Evolutionary conservation across 1,140 invertebrate species (phyloP).

Genomic region (Homalodisca vitripennis): DNA sequence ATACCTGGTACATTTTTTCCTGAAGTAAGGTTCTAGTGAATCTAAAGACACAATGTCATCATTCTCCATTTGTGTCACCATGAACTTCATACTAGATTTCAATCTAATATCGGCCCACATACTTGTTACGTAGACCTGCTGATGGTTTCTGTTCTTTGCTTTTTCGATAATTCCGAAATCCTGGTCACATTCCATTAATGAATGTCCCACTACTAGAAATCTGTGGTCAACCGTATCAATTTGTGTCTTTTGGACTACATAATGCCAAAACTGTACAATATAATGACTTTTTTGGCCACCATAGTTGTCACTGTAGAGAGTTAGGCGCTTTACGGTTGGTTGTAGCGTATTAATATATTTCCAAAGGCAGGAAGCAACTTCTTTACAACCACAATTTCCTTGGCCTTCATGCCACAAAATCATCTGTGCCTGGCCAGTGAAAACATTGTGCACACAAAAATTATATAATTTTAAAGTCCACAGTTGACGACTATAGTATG

Average conservation of each 20-base stretch:
- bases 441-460: constrained; percentile 34
- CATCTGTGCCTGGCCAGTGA: constrained; percentile 31
- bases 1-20: too few relatives aligned
- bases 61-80: too few relatives aligned
- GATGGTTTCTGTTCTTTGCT: too few relatives aligned
- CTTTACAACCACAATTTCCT: constrained; percentile 35
- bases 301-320: constrained; percentile 32
- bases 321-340: constrained; percentile 24
- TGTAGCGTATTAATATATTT: constrained; percentile 34
- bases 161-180: constrained; percentile 34
- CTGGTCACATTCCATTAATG: constrained; percentile 35
- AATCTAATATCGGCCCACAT: too few relatives aligned
- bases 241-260: constrained; percentile 33
- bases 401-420: constrained; percentile 37
- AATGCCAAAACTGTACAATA: constrained; percentile 38
- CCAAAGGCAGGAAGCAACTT: constrained; percentile 37
- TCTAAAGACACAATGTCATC: too few relatives aligned
- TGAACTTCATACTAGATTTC: too few relatives aligned
- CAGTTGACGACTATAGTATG: constrained; percentile 35
- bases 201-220: constrained; percentile 36
- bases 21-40: too few relatives aligned
- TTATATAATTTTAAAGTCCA: constrained; percentile 37
- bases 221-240: constrained; percentile 36
- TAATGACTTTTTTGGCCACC: constrained; percentile 33
- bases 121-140: too few relatives aligned